phyloP scores from a whole-genome alignment of 2,113 vertebrate species.

The Tachycineta bicolor region DNA sequence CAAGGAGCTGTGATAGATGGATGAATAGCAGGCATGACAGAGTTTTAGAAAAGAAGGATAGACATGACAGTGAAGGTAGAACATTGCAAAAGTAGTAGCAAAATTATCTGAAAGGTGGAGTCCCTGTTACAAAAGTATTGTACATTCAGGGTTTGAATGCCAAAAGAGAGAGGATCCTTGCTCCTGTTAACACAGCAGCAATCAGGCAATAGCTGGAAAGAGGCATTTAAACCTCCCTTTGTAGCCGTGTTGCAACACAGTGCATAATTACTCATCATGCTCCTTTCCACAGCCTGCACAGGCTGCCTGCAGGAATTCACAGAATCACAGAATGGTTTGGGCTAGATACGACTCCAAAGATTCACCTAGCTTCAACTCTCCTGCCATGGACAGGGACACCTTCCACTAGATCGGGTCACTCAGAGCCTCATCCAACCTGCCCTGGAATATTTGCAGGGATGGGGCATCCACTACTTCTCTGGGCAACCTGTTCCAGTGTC shows the following conservation, averaged over 20 bases:
- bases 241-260: constrained; percentile 15
- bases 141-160: background rate
- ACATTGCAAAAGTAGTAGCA: background rate
- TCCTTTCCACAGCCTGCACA: background rate
- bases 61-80: background rate
- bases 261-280: background rate
- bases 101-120: background rate
- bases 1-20: background rate
- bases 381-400: background rate
- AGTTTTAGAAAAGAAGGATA: background rate
- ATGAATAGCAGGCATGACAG: background rate
- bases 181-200: background rate
- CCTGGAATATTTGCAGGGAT: background rate
- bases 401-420: background rate
- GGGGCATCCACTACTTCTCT: background rate
- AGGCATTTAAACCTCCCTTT: background rate
- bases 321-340: background rate
- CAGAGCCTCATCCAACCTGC: background rate
- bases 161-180: background rate
- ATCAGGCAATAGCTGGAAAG: constrained; percentile 14
- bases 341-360: background rate
- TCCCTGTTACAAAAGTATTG: background rate
- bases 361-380: background rate
- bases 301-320: background rate
- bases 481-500: background rate